These are phyloP conservation scores for Diachrysia chrysitis DNA, from an alignment of 2,888 invertebrate genomes.

Conservation along the genomic window DNA sequence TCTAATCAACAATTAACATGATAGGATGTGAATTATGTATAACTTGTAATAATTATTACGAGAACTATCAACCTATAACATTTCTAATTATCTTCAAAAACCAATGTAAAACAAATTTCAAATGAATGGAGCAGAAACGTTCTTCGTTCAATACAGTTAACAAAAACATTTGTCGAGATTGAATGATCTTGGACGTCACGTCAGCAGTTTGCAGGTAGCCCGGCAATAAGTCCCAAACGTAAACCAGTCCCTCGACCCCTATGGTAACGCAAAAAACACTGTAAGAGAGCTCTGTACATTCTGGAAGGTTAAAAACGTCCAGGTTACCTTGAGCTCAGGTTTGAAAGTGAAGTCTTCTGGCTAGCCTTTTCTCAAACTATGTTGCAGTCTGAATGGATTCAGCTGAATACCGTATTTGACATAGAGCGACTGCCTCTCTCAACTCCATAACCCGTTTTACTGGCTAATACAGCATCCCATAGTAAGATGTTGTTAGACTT, in stretches of 20 bases:
- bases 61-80: too few species aligned
- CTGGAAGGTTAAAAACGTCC: constrained; percentile 19
- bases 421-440: too few species aligned
- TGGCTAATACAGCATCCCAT: too few species aligned
- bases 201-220: constrained; percentile 48
- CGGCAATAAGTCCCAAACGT: constrained; percentile 39
- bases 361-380: too few species aligned
- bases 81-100: not conserved
- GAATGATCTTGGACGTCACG: constrained; percentile 49
- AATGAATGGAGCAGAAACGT: not conserved
- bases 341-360: too few species aligned
- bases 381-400: too few species aligned
- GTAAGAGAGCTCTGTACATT: constrained; percentile 28
- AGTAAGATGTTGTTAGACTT: too few species aligned
- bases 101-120: not conserved
- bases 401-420: too few species aligned
- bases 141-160: constrained; percentile 29
- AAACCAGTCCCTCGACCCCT: constrained; percentile 19
- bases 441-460: too few species aligned
- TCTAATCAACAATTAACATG: too few species aligned
- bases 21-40: too few species aligned
- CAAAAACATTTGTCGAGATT: constrained; percentile 55
- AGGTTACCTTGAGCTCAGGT: constrained; percentile 6
- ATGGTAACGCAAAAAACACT: not conserved
- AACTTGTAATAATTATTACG: too few species aligned